Percentiles rank a stretch among this genome's conserved stretches.
phyloP scores from a whole-genome alignment of 2,888 invertebrate genomes.

The Eristalis pertinax region DNA sequence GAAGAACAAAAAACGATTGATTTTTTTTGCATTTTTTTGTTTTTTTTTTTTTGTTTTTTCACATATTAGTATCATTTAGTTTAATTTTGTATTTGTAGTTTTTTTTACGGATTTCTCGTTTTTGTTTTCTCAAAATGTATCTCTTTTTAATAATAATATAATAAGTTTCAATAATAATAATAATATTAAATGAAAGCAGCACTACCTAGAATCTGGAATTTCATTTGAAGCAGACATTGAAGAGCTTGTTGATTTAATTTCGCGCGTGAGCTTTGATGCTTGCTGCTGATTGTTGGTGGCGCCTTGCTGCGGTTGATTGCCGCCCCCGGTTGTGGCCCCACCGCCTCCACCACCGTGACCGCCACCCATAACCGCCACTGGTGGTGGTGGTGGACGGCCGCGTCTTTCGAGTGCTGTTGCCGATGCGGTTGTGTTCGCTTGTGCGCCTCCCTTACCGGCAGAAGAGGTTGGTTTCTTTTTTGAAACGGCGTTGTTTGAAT shows the following conservation, averaged over 20 bases:
- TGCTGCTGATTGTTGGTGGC: slow-evolving; percentile 75
- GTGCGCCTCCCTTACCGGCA: slow-evolving; percentile 74
- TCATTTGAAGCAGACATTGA: slow-evolving; percentile 80
- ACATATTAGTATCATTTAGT: slow-evolving; percentile 69
- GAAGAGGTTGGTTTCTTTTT: slow-evolving; percentile 75
- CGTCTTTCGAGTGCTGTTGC: slow-evolving; percentile 79
- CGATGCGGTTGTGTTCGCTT: slow-evolving; percentile 74
- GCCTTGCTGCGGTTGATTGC: slow-evolving; percentile 70
- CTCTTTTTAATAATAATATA: slow-evolving; percentile 77
- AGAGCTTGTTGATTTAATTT: slow-evolving; percentile 75
- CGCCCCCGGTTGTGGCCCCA: slow-evolving; percentile 71
- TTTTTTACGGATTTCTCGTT: slow-evolving; percentile 40
- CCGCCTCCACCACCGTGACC: slow-evolving; percentile 66
- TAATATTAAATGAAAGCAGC: slow-evolving; percentile 77
- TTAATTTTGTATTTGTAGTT: slow-evolving; percentile 61
- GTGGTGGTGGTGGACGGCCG: slow-evolving; percentile 78
- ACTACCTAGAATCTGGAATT: slow-evolving; percentile 82
- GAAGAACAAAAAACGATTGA: slow-evolving; percentile 52
- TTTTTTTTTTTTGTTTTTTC: slow-evolving; percentile 27
- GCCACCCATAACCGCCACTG: slow-evolving; percentile 45
- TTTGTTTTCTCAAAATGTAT: slow-evolving; percentile 62
- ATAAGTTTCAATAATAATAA: slow-evolving; percentile 81
- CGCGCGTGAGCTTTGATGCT: slow-evolving; percentile 78
- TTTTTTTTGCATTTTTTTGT: slow-evolving; percentile 49
- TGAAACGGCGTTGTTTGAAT: slow-evolving; percentile 75